Evolutionary conservation across 2,113 vertebrate genomes (phyloP), one percentile per base, ranked within the genome.

Genomic region (Hippocampus comes): DNA sequence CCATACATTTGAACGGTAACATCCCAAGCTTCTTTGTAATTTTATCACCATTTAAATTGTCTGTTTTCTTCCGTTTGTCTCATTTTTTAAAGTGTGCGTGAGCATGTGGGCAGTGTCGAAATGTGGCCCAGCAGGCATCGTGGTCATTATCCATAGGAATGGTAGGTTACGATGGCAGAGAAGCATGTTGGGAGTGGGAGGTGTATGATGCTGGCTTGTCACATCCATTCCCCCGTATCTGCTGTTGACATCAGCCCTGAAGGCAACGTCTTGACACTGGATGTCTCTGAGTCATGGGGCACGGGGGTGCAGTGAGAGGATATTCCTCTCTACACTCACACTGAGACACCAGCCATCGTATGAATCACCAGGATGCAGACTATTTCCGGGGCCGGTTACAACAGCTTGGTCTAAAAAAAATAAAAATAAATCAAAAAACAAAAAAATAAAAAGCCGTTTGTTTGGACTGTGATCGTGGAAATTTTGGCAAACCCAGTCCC

Each of bases 141-240:
- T 60, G 57, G 25, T 17, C 59, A 30, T 61, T 18, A 61, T 61
- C 15, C 59, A 34, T 61, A 61, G 59, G 59, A 61, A 61, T 2
- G 27, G 10, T 30, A 59, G 11, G 76, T 73, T 61, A 73, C 69
- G 77, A 74, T 69, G 65, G 72, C 82, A 78, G 34, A 78, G 72
- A 77, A 80, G 77, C 82, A 75, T 75, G 79, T 61, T 61, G 75
- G 71, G 80, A 84, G 83, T 85, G 75, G 84, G 88, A 87, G 78
- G 76, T 78, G 72, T 72, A 67, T 74, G 77, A 80, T 74, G 77
- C 81, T 84, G 82, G 70, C 78, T 4, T 83, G 85, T 71, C 77
- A 75, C 73, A 78, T 82, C 75, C 57, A 77, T 77, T 86, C 72
- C 76, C 53, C 67, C 23, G 75, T 74, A 72, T 81, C 48, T 48